A percentile compares a stretch with the other conserved stretches of the same genome.
Conservation (phyloP, 2,113 vertebrate species). For the Alexandromys fortis region DNA sequence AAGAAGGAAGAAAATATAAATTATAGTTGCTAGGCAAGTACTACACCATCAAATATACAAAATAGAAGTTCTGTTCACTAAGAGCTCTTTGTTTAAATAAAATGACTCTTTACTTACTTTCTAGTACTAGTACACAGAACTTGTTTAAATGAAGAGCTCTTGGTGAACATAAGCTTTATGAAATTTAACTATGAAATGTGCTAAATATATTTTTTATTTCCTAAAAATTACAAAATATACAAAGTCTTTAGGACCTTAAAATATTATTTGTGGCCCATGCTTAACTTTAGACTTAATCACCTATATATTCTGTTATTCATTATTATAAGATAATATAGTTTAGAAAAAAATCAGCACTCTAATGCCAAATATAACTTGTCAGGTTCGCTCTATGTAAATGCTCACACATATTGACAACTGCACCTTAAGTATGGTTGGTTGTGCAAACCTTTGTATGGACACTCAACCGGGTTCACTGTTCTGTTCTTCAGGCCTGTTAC, state of each 20-base stretch:
- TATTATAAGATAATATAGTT: not conserved
- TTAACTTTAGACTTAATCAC: constrained; percentile 1
- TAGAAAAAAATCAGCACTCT: not conserved
- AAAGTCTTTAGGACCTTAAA: constrained; percentile 12
- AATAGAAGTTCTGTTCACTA: not conserved
- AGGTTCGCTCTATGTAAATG: not conserved
- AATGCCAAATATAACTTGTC: not conserved
- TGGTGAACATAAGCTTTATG: not conserved
- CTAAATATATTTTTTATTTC: constrained; percentile 29
- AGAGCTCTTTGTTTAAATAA: not conserved
- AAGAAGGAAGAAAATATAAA: not conserved
- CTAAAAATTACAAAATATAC: constrained; percentile 31
- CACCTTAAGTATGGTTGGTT: not conserved
- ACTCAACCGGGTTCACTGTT: constrained; percentile 13
- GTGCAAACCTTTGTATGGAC: not conserved
- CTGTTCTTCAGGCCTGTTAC: constrained; percentile 90
- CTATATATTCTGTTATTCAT: not conserved
- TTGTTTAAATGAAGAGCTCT: not conserved
- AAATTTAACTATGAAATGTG: not conserved
- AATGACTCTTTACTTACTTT: not conserved
- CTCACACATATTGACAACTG: not conserved
- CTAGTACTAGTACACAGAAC: not conserved
- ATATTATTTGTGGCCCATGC: not conserved
- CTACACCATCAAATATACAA: not conserved
- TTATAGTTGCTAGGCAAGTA: not conserved